phyloP scores from a whole-genome alignment of 2,113 vertebrate genomes.

The Mugil cephalus region DNA sequence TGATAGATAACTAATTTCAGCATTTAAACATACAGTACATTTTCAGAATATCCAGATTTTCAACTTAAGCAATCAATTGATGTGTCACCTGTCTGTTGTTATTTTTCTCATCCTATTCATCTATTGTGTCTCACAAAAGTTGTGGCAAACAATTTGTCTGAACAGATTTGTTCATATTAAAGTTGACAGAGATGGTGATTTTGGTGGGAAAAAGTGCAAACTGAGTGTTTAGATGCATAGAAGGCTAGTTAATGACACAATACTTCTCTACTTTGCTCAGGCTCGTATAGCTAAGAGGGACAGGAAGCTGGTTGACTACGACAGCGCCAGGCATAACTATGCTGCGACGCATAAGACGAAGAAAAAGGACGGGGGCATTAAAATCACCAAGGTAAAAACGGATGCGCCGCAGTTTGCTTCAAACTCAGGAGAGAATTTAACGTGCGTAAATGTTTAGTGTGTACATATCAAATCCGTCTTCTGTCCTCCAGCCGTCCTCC shows the following conservation, averaged over 20 bases:
- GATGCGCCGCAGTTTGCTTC: not conserved
- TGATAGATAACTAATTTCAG: too few species aligned
- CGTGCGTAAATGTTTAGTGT: too few species aligned
- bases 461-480: not conserved
- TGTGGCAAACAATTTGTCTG: too few species aligned
- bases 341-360: slow-evolving; percentile 94
- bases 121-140: too few species aligned
- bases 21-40: too few species aligned
- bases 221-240: not conserved
- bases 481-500: slow-evolving; percentile 89
- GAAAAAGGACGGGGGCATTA: slow-evolving; percentile 94
- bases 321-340: slow-evolving; percentile 96
- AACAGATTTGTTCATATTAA: too few species aligned
- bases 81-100: too few species aligned
- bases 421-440: too few species aligned
- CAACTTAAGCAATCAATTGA: too few species aligned
- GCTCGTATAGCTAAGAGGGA: slow-evolving; percentile 96
- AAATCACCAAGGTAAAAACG: slow-evolving; percentile 94
- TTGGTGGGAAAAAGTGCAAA: not conserved
- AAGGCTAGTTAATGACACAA: not conserved
- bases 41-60: too few species aligned
- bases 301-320: slow-evolving; percentile 96
- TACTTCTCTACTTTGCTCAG: slow-evolving; percentile 70
- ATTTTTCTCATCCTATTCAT: too few species aligned
- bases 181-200: too few species aligned